These are phyloP conservation scores for Cardinalis cardinalis DNA, from an alignment of 2,113 vertebrate genomes.

Conservation along the genomic window DNA sequence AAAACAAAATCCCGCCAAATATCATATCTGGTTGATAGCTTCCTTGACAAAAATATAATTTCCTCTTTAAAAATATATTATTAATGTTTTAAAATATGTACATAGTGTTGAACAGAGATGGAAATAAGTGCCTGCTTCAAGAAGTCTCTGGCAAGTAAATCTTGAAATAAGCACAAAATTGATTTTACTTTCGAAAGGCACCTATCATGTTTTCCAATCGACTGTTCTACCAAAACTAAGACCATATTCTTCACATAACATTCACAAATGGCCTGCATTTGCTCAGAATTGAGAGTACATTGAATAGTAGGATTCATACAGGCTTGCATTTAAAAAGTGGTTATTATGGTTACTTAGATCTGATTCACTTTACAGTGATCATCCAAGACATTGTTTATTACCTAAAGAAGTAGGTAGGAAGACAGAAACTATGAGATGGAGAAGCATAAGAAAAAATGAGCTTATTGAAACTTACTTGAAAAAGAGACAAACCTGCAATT, in stretches of 20 bases:
- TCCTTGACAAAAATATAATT: background rate
- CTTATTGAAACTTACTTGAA: background rate
- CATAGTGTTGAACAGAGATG: background rate
- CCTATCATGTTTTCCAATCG: background rate
- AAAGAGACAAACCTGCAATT: background rate
- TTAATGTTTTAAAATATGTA: background rate
- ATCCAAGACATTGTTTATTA: background rate
- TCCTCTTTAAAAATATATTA: background rate
- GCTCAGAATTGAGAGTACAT: background rate
- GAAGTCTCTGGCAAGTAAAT: background rate
- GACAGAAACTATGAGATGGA: background rate
- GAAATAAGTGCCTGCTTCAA: background rate
- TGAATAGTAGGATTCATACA: background rate
- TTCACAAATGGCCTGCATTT: background rate
- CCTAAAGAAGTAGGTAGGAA: background rate
- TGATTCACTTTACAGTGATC: background rate
- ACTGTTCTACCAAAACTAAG: background rate
- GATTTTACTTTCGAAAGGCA: background rate
- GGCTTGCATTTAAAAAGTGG: background rate
- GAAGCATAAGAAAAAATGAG: background rate
- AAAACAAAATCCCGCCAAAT: background rate
- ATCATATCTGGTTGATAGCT: background rate
- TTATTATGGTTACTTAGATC: background rate
- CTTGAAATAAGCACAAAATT: background rate
- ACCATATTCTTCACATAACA: background rate